Base-by-base conservation (phyloP, 2,113 vertebrate genomes). In the Phylloscopus trochiloides region DNA sequence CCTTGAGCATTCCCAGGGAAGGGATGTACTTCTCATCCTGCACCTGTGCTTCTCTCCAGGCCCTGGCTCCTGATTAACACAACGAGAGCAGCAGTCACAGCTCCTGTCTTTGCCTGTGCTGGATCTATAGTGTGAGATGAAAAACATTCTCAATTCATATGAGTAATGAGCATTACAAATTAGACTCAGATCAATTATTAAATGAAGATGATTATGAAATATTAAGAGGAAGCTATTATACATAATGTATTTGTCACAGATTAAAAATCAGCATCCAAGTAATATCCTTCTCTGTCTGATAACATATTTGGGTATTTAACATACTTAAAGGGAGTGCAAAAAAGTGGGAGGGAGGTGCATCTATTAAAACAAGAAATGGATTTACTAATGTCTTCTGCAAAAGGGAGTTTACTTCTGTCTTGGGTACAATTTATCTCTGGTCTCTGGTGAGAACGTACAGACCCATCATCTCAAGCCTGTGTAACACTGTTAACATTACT, bases 171-270 rank as follows among this genome's bases (percentile, higher is more conserved):
- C 90, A 96, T 86, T 77, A 77, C 52, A 74, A 74, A 94, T 94
- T 67, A 93, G 71, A 63, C 61, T 92, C 21, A 68, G 78, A 92
- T 94, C 67, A 94, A 90, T 92, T 97, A 96, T 92, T 96, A 80
- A 96, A 80, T 88, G 63, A 76, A 80, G 75, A 59, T 63, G 32
- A 94, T 91, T 90, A 95, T 88, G 75, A 94, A 96, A 90, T 91
- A 95, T 96, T 96, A 94, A 94, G 72, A 71, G 31, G 78, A 94
- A 78, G 45, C 10, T 77, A 91, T 90, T 94, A 88, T 65, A 38
- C 72, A 94, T 84, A 84, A 96, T 75, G 52, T 25, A 94, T 95
- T 88, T 92, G 63, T 81, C 82, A 81, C 63, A 88, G 75, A 92
- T 93, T 75, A 86, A 95, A 93, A 93, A 86, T 57, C 6, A 3